Evolutionary conservation across 2,797 vertebrate species (phyloP).

Genomic region (Streptopelia turtur): DNA sequence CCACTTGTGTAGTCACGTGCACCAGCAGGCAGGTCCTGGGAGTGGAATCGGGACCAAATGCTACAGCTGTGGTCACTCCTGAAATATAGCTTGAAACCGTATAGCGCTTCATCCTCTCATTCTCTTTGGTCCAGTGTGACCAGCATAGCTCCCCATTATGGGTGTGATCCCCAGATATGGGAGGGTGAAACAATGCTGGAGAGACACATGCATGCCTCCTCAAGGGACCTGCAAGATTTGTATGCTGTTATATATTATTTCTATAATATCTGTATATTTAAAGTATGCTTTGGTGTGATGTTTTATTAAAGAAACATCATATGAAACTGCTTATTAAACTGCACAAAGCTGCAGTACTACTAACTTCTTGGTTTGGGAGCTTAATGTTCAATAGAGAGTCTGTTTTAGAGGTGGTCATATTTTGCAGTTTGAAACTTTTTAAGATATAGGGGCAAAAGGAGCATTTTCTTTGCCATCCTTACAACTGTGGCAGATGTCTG

Average conservation of each 20-base stretch:
- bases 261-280: background rate
- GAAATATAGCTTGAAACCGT: background rate
- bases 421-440: background rate
- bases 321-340: background rate
- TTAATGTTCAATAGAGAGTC: background rate
- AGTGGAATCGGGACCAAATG: background rate
- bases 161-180: fast-evolving
- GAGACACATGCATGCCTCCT: background rate
- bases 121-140: background rate
- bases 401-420: background rate
- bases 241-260: background rate
- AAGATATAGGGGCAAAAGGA: background rate
- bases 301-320: background rate
- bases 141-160: background rate
- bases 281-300: background rate
- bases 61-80: background rate
- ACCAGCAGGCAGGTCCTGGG: background rate
- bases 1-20: background rate
- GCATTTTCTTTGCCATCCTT: background rate
- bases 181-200: background rate
- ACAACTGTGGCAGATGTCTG: background rate
- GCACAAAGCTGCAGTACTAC: background rate
- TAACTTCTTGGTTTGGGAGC: background rate
- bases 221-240: background rate
- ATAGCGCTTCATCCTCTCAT: background rate